Evolutionary conservation across 2,113 vertebrate species (phyloP).

Genomic region (Cariama cristata): DNA sequence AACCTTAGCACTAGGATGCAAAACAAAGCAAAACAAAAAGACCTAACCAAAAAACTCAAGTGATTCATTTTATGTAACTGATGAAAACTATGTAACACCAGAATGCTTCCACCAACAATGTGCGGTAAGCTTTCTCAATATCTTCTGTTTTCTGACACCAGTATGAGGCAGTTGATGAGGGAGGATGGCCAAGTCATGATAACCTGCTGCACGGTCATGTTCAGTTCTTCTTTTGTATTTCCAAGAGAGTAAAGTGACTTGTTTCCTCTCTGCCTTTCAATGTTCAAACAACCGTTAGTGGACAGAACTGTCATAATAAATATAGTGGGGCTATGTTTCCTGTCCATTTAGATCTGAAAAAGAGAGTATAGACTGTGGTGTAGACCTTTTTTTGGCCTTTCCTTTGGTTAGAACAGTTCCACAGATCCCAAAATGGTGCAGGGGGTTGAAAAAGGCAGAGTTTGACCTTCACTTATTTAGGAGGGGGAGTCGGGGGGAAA

Average conservation of each 20-base stretch:
- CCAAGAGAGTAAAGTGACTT: not conserved
- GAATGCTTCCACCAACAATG: not conserved
- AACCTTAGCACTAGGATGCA: not conserved
- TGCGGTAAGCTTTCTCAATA: not conserved
- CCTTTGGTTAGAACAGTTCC: not conserved
- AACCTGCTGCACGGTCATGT: not conserved
- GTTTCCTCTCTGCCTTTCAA: not conserved
- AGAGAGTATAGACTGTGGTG: not conserved
- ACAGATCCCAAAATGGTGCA: not conserved
- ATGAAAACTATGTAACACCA: not conserved
- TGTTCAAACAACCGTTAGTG: not conserved
- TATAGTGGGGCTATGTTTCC: not conserved
- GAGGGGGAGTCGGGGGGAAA: not conserved
- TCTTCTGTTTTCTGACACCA: not conserved
- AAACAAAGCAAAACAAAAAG: not conserved
- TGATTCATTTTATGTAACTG: not conserved
- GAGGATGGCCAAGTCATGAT: not conserved
- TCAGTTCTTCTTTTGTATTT: not conserved
- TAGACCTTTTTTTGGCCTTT: not conserved
- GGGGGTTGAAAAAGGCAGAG: rapidly evolving
- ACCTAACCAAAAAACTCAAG: not conserved
- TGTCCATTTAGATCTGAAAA: not conserved
- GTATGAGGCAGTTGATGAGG: not conserved
- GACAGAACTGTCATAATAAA: not conserved
- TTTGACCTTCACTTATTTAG: not conserved